phyloP scores from a whole-genome alignment of 2,888 invertebrate genomes.

The Eustalomyia histrio region DNA sequence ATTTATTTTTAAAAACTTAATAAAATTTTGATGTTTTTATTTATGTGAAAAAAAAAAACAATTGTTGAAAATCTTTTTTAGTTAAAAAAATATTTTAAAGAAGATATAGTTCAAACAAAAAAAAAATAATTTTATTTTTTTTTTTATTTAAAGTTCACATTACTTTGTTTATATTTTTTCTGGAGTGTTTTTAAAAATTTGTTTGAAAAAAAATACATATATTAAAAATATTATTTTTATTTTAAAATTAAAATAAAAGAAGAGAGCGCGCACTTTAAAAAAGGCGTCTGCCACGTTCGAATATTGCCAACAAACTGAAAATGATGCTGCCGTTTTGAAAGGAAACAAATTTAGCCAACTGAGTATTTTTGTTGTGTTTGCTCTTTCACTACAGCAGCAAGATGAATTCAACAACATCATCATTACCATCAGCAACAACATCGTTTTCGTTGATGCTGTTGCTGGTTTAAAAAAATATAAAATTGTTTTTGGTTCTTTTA shows the following conservation, averaged over 20 bases:
- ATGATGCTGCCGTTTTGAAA: constrained; percentile 67
- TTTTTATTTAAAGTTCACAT: constrained; percentile 26
- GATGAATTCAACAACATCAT: constrained; percentile 18
- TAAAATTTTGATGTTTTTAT: too few species aligned
- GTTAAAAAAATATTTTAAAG: not conserved
- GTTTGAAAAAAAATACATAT: constrained; percentile 54
- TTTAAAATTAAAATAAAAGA: constrained; percentile 64
- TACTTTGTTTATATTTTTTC: constrained; percentile 17
- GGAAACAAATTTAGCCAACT: constrained; percentile 60
- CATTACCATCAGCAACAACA: constrained; percentile 19
- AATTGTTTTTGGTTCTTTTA: not conserved
- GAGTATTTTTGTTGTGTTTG: constrained; percentile 27
- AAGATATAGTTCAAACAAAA: not conserved
- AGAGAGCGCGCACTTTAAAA: constrained; percentile 66
- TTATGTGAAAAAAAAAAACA: too few species aligned
- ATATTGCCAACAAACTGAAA: constrained; percentile 76
- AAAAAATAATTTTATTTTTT: not conserved
- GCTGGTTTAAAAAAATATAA: not conserved
- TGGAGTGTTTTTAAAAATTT: not conserved
- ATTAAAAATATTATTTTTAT: constrained; percentile 51
- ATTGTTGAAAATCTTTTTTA: not conserved
- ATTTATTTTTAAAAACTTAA: not conserved
- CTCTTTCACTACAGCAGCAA: constrained; percentile 24
- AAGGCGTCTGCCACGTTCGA: constrained; percentile 74
- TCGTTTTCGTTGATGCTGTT: constrained; percentile 1